Base-by-base conservation (phyloP, 2,888 invertebrate species). In the Craniophora ligustri region DNA sequence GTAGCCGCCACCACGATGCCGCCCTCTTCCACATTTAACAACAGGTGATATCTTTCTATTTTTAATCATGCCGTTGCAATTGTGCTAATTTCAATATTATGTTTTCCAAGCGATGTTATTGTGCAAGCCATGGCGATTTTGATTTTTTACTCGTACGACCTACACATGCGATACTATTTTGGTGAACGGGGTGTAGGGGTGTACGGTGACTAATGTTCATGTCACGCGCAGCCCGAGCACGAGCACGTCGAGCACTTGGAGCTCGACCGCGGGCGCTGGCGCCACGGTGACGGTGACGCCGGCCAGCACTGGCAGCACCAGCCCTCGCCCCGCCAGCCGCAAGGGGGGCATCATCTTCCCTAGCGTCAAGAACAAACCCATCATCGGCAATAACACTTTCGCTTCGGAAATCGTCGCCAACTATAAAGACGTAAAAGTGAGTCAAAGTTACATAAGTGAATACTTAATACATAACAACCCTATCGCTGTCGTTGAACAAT, bases 261-360 rank as follows among this genome's bases (percentile, higher is more conserved):
- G 79, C 69, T 69, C 72, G 48, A 57, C 67, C 30, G 42, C 54
- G 11, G 44, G 44, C 47, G 56, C 62, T 8, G 64, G 66, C 23
- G 78, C 85, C 59, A 87, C 93, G 46, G 87, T 85, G 63, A 86
- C 92, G 40, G 88, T 88, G 72, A 87, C 92, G 41, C 85, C 92
- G 31, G 78, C 81, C 49, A 78, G 78, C 84, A 82, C 47, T 72
- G 88, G 46, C 85, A 88, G 60, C 87, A 85, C 91, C n/a, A 88
- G 89, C 39, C 88, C 94, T 31, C 94, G 95, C 44, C 86, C 89
- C 53, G 67, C 84, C 67, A 86, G 82, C 55, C 94, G 97, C 65
- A 97, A 97, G 88, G 96, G 97, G 30, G 97, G 97, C 55, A 95
- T 98, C 75, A 98, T 98, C 85, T 98, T 98, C 90, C 98, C 98